Base-by-base conservation (phyloP, 2,113 vertebrate species). In the Charina bottae region DNA sequence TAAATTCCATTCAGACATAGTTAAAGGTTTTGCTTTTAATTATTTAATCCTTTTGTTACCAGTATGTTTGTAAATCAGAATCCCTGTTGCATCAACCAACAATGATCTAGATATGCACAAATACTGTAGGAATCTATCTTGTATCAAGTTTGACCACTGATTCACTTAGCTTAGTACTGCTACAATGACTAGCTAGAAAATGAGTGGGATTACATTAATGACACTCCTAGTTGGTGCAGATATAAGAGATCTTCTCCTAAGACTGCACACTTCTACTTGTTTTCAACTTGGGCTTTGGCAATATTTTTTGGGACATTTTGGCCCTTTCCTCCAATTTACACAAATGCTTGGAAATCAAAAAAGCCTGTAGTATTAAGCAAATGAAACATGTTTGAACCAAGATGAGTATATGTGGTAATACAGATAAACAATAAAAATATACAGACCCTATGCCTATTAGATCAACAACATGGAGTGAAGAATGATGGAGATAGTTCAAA, bases 371-470 rank as follows among this genome's bases (percentile, higher is more conserved):
- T 54, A 54, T 37, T 58, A 83, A 83, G 24, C 3, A 64, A 91
- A 91, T 86, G 23, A 64, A 33, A 28, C 33, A 11, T 15, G 10
- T 37, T 68, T 55, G 46, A 21, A 33, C 58, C 1, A 1, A 37
- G 3, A 90, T 54, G 59, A 78, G 13, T 1, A 4, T 85, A 37
- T 46, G 56, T 55, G 4, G 91, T 90, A 72, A 46, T 23, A 23
- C 5, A 0, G 15, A 8, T 1, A 7, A 87, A 58, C 26, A 7
- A 21, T 64, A n/a, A 24, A 15, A 0, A 1, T 23, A 1, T 26
- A 86, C 46, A 26, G 88, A 10, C 2, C 59, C 0, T 92, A 68
- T 0, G 37, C 17, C 0, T 86, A 28, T 24, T 1, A 3, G 9
- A 0, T 37, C 46, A 72, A 59, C 26, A 6, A 10, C 62, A 0